These are phyloP conservation scores for Callocephalon fimbriatum DNA, from an alignment of 2,113 vertebrate species.

Conservation along the genomic window DNA sequence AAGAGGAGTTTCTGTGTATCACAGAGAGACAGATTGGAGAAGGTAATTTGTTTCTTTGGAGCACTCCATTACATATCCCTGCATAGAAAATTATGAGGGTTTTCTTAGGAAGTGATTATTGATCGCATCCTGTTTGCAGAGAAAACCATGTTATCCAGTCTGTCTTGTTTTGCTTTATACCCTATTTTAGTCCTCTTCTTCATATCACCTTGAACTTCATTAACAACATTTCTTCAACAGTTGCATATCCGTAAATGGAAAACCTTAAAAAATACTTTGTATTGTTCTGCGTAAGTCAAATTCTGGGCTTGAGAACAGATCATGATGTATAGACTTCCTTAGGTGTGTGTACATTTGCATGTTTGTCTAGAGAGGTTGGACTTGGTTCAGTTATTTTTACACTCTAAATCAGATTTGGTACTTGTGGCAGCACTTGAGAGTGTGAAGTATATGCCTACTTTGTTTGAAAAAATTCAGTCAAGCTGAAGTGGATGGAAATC, in stretches of 20 bases:
- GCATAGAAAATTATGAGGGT: background rate
- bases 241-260: background rate
- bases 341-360: background rate
- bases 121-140: background rate
- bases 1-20: background rate
- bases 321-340: background rate
- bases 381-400: background rate
- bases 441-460: slow-evolving; percentile 10
- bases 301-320: background rate
- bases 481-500: slow-evolving; percentile 26
- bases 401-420: background rate
- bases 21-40: background rate
- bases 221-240: background rate
- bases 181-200: background rate
- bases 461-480: slow-evolving; percentile 19
- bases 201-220: background rate
- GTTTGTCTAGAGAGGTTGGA: background rate
- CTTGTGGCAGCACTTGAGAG: background rate
- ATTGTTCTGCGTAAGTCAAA: background rate
- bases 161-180: background rate
- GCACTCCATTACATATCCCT: background rate
- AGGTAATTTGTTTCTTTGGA: background rate
- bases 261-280: background rate
- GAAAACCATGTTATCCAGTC: background rate
- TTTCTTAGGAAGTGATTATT: background rate